Conservation (phyloP, 2,888 invertebrate species). For the Brenthis ino region DNA sequence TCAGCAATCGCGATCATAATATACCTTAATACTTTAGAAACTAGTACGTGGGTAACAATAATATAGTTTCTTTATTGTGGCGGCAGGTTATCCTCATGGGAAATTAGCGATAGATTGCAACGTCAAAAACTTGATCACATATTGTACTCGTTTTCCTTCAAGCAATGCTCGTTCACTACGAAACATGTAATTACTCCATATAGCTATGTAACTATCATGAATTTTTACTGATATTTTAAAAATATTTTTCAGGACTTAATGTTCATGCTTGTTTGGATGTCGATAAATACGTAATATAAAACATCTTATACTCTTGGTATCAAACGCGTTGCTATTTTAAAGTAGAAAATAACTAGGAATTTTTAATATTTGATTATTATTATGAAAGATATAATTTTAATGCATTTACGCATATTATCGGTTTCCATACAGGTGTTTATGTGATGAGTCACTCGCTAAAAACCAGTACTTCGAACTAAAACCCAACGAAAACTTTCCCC, state of each 20-base stretch:
- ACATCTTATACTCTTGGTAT: too few relatives aligned
- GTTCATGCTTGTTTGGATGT: too few relatives aligned
- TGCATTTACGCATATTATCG: too few relatives aligned
- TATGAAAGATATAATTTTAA: too few relatives aligned
- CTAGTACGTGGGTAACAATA: slow-evolving; percentile 56
- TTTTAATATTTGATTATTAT: too few relatives aligned
- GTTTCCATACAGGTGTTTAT: too few relatives aligned
- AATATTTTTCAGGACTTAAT: neutral
- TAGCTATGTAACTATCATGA: neutral
- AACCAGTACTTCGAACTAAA: too few relatives aligned
- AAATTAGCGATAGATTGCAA: slow-evolving; percentile 77
- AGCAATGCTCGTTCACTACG: slow-evolving; percentile 56
- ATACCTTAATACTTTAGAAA: slow-evolving; percentile 36
- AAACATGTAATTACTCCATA: slow-evolving; percentile 29
- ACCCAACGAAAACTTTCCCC: too few relatives aligned
- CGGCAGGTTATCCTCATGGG: slow-evolving; percentile 70
- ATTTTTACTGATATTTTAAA: neutral
- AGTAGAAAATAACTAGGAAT: too few relatives aligned
- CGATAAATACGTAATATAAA: too few relatives aligned
- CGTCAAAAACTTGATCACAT: slow-evolving; percentile 76
- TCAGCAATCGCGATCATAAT: slow-evolving; percentile 21
- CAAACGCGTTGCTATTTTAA: too few relatives aligned
- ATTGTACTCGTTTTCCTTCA: slow-evolving; percentile 66
- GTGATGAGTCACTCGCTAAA: too few relatives aligned
- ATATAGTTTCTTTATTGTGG: slow-evolving; percentile 76